These are phyloP conservation scores for Protonibea diacanthus DNA, from an alignment of 2,797 vertebrate genomes.

Conservation along the genomic window DNA sequence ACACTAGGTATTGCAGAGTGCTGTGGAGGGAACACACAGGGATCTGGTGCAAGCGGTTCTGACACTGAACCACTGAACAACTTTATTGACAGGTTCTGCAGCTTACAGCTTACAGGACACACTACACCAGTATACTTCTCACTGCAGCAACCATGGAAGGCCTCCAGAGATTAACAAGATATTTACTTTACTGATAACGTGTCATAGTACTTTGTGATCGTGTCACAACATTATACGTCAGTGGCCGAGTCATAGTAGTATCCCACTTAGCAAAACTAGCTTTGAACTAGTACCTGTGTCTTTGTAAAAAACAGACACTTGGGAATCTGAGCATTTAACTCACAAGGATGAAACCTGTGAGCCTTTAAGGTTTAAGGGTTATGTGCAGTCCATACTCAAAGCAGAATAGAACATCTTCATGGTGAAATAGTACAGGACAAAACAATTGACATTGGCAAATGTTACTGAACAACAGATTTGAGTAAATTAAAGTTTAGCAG, in stretches of 20 bases:
- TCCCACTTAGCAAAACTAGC: constrained; percentile 46
- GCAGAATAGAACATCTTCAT: constrained; percentile 71
- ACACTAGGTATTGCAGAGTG: constrained; percentile 64
- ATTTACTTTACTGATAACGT: constrained; percentile 49
- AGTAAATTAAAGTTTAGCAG: constrained; percentile 62
- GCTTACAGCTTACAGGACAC: constrained; percentile 85
- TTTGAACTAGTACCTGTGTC: constrained; percentile 37
- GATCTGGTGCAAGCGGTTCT: constrained; percentile 82
- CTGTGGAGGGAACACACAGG: constrained; percentile 85
- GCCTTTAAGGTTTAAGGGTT: constrained; percentile 44
- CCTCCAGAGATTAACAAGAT: constrained; percentile 66
- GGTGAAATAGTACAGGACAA: constrained; percentile 75
- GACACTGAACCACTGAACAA: constrained; percentile 81
- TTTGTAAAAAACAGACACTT: constrained; percentile 53
- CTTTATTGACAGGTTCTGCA: constrained; percentile 87
- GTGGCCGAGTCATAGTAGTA: constrained; percentile 58
- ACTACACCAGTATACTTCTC: constrained; percentile 78
- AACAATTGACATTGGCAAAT: constrained; percentile 71
- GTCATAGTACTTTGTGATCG: constrained; percentile 58
- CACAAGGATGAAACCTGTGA: constrained; percentile 42
- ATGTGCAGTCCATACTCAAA: constrained; percentile 72
- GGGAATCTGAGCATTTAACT: constrained; percentile 51
- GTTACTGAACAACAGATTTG: constrained; percentile 64
- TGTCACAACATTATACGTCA: constrained; percentile 58
- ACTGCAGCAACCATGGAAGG: constrained; percentile 76